Conservation (phyloP, 2,797 vertebrate genomes). For the Chloroceryle inda region DNA sequence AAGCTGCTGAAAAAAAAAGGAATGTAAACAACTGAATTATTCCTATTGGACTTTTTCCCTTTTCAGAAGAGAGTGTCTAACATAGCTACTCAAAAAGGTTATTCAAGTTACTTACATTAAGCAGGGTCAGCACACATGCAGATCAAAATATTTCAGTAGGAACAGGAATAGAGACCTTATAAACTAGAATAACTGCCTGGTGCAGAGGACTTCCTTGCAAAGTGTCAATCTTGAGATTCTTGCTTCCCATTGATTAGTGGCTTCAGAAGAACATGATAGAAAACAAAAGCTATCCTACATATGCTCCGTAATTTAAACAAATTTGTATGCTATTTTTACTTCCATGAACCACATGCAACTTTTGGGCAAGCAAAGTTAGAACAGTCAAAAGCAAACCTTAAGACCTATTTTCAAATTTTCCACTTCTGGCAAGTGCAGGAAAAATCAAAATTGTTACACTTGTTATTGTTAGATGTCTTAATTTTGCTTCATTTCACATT, state of each 20-base stretch:
- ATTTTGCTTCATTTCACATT: conserved; percentile 11
- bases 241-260: neutral
- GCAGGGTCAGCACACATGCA: neutral
- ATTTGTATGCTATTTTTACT: neutral
- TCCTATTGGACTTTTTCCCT: neutral
- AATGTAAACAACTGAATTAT: neutral
- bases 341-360: neutral
- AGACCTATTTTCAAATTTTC: neutral
- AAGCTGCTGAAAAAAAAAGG: neutral
- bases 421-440: neutral
- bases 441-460: neutral
- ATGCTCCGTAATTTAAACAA: neutral
- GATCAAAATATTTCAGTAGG: neutral
- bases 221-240: neutral
- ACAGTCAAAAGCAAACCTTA: neutral
- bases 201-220: neutral
- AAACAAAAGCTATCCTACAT: neutral
- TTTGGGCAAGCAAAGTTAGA: neutral
- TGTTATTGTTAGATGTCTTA: neutral
- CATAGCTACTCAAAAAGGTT: neutral
- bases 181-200: neutral
- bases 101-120: neutral
- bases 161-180: neutral
- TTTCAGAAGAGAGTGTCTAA: neutral
- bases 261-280: neutral